phyloP scores from a whole-genome alignment of 2,888 invertebrate species.

The Sialis lutaria region DNA sequence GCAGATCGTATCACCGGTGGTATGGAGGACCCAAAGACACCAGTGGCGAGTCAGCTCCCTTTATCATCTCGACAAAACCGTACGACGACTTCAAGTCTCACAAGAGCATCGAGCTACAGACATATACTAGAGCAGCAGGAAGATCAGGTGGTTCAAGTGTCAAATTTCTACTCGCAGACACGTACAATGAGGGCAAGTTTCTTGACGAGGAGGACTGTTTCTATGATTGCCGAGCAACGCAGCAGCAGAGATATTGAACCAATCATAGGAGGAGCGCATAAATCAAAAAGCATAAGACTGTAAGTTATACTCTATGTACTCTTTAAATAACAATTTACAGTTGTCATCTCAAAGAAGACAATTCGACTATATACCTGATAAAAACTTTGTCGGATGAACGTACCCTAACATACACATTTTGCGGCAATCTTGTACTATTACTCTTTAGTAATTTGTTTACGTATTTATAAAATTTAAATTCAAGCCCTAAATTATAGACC shows the following conservation, averaged over 20 bases:
- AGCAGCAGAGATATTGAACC: slow-evolving; percentile 4
- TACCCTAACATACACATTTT: neutral
- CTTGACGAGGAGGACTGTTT: slow-evolving; percentile 1
- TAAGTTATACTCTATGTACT: slow-evolving; percentile 8
- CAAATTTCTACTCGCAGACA: neutral
- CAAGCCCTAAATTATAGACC: too few relatives aligned
- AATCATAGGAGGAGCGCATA: slow-evolving; percentile 12
- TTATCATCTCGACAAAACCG: slow-evolving; percentile 2
- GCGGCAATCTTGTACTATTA: neutral
- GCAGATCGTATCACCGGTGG: slow-evolving; percentile 24
- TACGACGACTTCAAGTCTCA: slow-evolving; percentile 14
- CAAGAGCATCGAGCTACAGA: slow-evolving; percentile 5
- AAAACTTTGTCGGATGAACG: too few relatives aligned
- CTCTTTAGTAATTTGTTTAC: too few relatives aligned
- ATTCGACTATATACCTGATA: too few relatives aligned
- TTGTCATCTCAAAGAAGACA: too few relatives aligned
- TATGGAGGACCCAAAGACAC: slow-evolving; percentile 22
- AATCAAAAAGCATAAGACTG: slow-evolving; percentile 13
- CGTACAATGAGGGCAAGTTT: neutral
- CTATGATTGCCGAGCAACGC: slow-evolving; percentile 2
- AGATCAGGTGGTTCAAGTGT: neutral
- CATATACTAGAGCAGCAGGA: slow-evolving; percentile 4
- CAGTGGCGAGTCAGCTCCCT: slow-evolving; percentile 19
- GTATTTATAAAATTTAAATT: too few relatives aligned
- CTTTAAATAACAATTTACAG: too few relatives aligned